Percentiles rank a stretch among this genome's conserved stretches.
Evolutionary conservation across 2,888 invertebrate genomes (phyloP).

Genomic region (Leucophora obtusa): DNA sequence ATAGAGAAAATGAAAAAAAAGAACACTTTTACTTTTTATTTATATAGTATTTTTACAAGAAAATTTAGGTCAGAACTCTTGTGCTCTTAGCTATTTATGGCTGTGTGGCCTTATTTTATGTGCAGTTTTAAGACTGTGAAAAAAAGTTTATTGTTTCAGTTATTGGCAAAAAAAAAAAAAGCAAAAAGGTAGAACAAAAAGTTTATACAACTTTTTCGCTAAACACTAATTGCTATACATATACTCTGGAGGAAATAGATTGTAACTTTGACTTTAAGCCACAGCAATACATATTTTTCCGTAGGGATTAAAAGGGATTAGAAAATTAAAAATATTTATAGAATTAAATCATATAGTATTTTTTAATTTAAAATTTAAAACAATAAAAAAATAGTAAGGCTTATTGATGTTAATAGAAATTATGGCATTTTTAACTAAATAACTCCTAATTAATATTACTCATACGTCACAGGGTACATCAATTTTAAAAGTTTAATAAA

Average conservation of each 20-base stretch:
- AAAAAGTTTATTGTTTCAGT: neutral
- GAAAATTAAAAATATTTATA: no score
- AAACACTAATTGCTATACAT: neutral
- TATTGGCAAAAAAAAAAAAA: neutral
- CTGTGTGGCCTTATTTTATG: constrained; percentile 44
- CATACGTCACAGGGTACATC: no score
- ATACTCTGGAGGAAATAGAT: neutral
- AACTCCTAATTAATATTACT: no score
- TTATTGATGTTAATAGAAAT: no score
- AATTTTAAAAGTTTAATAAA: no score
- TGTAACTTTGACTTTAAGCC: neutral
- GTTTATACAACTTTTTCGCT: constrained; percentile 16
- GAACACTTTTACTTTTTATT: neutral
- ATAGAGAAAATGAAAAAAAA: neutral
- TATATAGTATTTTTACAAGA: neutral
- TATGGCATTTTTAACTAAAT: no score
- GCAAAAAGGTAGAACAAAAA: constrained; percentile 3
- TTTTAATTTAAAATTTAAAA: no score
- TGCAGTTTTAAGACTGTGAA: neutral
- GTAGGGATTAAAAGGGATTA: no score
- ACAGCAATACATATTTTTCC: no score
- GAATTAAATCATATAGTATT: no score
- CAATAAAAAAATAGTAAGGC: no score
- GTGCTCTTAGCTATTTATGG: constrained; percentile 31
- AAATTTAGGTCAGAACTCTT: neutral